Base-by-base conservation (phyloP, 2,113 vertebrate species). In the Atlantisia rogersi region DNA sequence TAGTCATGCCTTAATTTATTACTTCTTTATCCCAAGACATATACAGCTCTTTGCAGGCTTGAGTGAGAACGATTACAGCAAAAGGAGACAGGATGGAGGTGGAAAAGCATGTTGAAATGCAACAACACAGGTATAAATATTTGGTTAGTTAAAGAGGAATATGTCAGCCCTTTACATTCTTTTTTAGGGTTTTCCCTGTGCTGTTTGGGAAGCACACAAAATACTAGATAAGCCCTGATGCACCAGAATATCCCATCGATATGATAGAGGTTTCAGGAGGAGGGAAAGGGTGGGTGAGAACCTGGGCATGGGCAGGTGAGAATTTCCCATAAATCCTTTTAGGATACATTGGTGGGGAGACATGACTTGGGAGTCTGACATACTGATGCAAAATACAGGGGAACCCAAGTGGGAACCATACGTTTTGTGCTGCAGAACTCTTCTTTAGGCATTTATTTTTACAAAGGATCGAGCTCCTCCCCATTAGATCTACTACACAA, bases 1-100 rank as follows among this genome's bases (percentile, higher is more conserved):
- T 88, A 32, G 39, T 89, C 15, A 5, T 86, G 74, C 25, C 32
- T 82, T 82, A 74, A 85, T 91, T 76, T 94, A 93, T 95, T 82
- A 21, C 9, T 82, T 79, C 63, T 86, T 76, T 70, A 70, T 89
- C 29, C n/a, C 40, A 65, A 80, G 44, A 46, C 26, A 31, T 42
- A 28, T 6, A 9, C 22, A 32, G 12, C 15, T 94, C 31, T 70
- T 77, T 59, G 74, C 32, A 82, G 67, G 14, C 46, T 32, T 80
- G 26, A 52, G 12, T 20, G 59, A 77, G 74, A 65, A 11, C 28
- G 40, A 40, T 68, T 60, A 53, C 8, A 91, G 21, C 42, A 44
- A 50, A 50, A 11, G 28, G 31, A 90, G 53, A 35, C 13, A 7
- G 22, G 18, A 16, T 88, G 26, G 18, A 81, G 24, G 6, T 75